Evolutionary conservation across 2,888 invertebrate species (phyloP).

Genomic region (Andrena fulva): DNA sequence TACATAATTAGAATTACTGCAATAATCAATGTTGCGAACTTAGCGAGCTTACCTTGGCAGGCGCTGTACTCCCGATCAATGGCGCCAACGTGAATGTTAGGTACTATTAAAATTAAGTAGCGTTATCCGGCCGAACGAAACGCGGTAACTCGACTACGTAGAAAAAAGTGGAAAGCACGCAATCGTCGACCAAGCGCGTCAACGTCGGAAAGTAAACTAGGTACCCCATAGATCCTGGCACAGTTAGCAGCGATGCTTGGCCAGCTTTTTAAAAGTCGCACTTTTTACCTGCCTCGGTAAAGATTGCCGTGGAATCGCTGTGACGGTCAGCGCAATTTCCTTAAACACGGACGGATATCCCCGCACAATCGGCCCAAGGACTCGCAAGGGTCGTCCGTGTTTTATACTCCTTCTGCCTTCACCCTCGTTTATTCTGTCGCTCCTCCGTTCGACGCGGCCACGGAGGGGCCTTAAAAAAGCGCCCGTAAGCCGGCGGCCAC

Average conservation of each 20-base stretch:
- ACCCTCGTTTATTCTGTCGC: background rate
- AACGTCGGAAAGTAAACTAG: constrained; percentile 27
- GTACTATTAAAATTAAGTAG: background rate
- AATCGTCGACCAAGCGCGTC: constrained; percentile 25
- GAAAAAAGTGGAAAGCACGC: background rate
- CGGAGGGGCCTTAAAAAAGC: constrained; percentile 70
- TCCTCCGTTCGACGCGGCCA: constrained; percentile 35
- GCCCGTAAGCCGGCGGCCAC: constrained; percentile 68
- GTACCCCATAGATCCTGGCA: constrained; percentile 1
- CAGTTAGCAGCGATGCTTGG: background rate
- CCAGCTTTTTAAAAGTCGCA: constrained; percentile 18
- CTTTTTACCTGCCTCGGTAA: constrained; percentile 55
- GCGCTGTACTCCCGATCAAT: background rate
- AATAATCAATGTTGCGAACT: background rate
- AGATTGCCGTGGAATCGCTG: constrained; percentile 34
- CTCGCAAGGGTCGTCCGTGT: constrained; percentile 63
- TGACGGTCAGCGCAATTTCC: constrained; percentile 48
- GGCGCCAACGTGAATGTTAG: background rate
- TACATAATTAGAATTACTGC: constrained; percentile 1
- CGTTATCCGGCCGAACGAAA: background rate
- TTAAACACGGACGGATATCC: constrained; percentile 33
- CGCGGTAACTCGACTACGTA: background rate
- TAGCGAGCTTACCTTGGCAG: constrained; percentile 36
- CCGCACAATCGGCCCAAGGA: constrained; percentile 68
- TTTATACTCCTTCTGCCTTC: constrained; percentile 35